Conservation (phyloP, 64 coral and sea anemone genomes). For the Stichodactyla mertensii region DNA sequence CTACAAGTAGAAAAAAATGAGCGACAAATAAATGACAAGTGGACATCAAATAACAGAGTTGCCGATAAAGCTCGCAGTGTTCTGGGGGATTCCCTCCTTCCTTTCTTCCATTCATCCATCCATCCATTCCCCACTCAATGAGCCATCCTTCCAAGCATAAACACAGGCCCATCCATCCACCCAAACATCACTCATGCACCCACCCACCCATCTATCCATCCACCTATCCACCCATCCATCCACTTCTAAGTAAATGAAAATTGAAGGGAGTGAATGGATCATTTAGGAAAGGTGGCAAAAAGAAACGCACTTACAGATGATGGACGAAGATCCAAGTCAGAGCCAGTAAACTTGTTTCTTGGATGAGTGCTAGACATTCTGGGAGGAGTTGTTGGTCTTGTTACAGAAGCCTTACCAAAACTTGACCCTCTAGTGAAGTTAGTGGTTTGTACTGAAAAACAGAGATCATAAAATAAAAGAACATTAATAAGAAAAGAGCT, state of each 20-base stretch:
- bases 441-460: background rate
- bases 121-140: no score
- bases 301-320: background rate
- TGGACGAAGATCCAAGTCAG: conserved; percentile 19
- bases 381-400: conserved; percentile 48
- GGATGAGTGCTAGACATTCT: conserved; percentile 48
- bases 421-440: conserved; percentile 1
- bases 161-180: no score
- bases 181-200: no score
- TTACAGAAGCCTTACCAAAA: background rate
- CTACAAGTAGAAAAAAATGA: background rate
- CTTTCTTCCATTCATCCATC: no score
- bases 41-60: no score
- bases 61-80: no score
- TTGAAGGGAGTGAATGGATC: background rate
- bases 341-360: conserved; percentile 25
- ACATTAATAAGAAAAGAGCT: background rate
- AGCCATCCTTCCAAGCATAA: no score
- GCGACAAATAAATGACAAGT: no score
- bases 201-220: no score
- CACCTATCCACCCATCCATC: no score
- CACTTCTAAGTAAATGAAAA: background rate
- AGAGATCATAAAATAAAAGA: background rate
- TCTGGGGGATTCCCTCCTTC: no score
- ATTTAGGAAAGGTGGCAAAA: background rate